A percentile compares a stretch with the other conserved stretches of the same genome.
Evolutionary conservation across 1,140 invertebrate genomes (phyloP).

Genomic region (Onthophagus taurus): DNA sequence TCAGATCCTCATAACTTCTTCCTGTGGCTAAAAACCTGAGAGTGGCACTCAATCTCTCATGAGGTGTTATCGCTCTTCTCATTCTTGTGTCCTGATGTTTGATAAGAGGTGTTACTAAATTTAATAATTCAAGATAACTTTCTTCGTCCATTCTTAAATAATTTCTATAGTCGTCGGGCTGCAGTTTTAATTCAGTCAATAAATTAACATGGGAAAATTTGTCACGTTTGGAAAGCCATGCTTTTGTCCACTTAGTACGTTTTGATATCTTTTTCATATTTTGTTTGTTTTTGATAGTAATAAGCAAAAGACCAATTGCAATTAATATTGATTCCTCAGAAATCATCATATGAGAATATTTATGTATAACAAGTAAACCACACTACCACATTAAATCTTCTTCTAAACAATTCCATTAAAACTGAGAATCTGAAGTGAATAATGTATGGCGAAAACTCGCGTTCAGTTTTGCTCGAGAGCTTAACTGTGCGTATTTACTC

Average conservation of each 20-base stretch:
- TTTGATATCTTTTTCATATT: background rate
- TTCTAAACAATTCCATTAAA: no score
- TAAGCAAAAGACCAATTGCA: no score
- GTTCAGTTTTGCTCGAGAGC: no score
- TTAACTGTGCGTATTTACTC: no score
- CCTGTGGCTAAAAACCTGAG: slow-evolving; percentile 25
- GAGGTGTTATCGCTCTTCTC: slow-evolving; percentile 20
- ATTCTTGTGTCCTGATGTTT: slow-evolving; percentile 24
- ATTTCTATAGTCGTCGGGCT: slow-evolving; percentile 23
- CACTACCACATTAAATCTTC: no score
- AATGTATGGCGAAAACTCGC: no score
- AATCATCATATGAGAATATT: no score
- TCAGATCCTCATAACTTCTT: slow-evolving; percentile 22
- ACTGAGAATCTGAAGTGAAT: no score
- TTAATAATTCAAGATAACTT: slow-evolving; percentile 19
- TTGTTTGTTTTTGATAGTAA: no score
- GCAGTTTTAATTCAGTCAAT: slow-evolving; percentile 22
- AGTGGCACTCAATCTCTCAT: slow-evolving; percentile 26
- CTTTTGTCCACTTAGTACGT: slow-evolving; percentile 4
- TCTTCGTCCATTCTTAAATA: slow-evolving; percentile 29
- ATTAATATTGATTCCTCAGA: no score
- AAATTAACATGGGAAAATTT: slow-evolving; percentile 24
- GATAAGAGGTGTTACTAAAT: slow-evolving; percentile 24
- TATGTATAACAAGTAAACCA: no score
- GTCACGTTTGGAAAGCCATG: slow-evolving; percentile 9